A percentile compares a stretch with the other conserved stretches of the same genome.
phyloP scores from a whole-genome alignment of 2,888 invertebrate species.

The Tipula helvola region DNA sequence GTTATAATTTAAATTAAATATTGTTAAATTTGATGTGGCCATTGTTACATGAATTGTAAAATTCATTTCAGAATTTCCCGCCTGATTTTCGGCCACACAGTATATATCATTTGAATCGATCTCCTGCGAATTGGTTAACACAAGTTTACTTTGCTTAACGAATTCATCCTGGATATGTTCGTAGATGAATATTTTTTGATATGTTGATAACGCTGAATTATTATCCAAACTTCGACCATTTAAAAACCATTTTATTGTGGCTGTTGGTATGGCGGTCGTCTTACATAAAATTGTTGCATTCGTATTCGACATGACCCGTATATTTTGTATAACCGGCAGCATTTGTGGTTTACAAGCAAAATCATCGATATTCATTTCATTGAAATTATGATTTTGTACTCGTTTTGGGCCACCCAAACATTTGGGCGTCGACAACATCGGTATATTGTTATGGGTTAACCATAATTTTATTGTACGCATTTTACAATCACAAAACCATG shows the following conservation, averaged over 20 bases:
- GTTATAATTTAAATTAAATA: conserved; percentile 62
- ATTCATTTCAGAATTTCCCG: conserved; percentile 67
- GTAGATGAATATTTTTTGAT: conserved; percentile 53
- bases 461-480: conserved; percentile 60
- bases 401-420: conserved; percentile 52
- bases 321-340: conserved; percentile 50
- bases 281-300: conserved; percentile 66
- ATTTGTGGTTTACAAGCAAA: conserved; percentile 68
- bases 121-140: conserved; percentile 62
- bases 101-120: conserved; percentile 63
- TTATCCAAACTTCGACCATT: conserved; percentile 59
- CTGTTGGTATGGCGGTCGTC: conserved; percentile 61
- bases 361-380: conserved; percentile 56
- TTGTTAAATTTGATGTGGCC: conserved; percentile 57
- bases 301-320: conserved; percentile 58
- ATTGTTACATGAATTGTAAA: conserved; percentile 65
- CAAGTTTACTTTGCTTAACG: conserved; percentile 54
- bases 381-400: conserved; percentile 51
- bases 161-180: conserved; percentile 49
- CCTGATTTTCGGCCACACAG: conserved; percentile 71
- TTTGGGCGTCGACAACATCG: conserved; percentile 54
- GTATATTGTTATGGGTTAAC: conserved; percentile 35
- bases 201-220: conserved; percentile 55
- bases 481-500: conserved; percentile 70
- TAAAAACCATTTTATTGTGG: conserved; percentile 67